Percentiles rank a stretch among this genome's conserved stretches.
Evolutionary conservation across 2,888 invertebrate genomes (phyloP).

Genomic region (Rhaphigaster nebulosa): DNA sequence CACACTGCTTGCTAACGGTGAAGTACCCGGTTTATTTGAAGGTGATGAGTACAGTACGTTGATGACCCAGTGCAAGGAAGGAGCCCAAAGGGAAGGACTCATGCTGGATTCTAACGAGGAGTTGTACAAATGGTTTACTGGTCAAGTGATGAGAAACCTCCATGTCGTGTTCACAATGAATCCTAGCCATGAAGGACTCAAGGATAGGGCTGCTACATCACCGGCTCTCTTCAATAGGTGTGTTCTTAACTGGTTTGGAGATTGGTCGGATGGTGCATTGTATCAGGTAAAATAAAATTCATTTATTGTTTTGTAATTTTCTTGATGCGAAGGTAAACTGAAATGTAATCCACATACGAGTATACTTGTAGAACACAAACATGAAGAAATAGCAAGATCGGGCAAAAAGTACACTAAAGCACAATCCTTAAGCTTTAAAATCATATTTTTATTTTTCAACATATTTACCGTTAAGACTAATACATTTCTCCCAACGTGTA

Average conservation of each 20-base stretch:
- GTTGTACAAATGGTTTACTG: conserved; percentile 99
- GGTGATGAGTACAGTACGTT: conserved; percentile 97
- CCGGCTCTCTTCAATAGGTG: conserved; percentile 97
- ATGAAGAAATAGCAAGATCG: no score
- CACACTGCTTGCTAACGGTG: conserved; percentile 97
- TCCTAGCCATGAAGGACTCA: conserved; percentile 97
- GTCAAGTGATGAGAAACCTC: conserved; percentile 98
- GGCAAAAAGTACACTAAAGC: no score
- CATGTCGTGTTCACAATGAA: conserved; percentile 99
- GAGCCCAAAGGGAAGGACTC: conserved; percentile 95
- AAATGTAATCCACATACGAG: no score
- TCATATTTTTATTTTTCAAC: no score
- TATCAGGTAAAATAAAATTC: conserved; percentile 77
- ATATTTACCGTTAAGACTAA: no score
- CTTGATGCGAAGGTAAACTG: no score
- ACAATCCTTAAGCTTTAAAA: no score
- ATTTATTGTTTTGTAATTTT: neutral
- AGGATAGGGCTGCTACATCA: conserved; percentile 98
- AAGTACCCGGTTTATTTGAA: conserved; percentile 94
- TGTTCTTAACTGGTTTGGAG: conserved; percentile 89
- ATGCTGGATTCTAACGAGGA: conserved; percentile 99
- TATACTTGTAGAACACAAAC: no score
- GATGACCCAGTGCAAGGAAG: conserved; percentile 99
- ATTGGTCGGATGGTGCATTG: conserved; percentile 97
- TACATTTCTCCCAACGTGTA: no score